Conservation (phyloP, 1,140 invertebrate species). For the Adelges cooleyi region DNA sequence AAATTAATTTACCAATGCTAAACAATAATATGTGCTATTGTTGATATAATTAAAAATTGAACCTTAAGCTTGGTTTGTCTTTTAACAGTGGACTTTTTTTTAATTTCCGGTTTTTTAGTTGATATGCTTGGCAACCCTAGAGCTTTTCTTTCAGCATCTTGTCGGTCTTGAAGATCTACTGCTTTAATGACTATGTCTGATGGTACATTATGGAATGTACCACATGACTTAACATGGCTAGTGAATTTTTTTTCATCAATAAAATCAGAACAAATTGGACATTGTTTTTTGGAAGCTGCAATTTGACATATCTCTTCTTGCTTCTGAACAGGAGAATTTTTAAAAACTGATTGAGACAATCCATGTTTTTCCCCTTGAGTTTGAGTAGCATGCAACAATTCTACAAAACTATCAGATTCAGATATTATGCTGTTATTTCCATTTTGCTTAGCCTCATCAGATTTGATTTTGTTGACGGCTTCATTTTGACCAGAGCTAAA, state of each 20-base stretch:
- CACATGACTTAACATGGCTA: slow-evolving; percentile 43
- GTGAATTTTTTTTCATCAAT: slow-evolving; percentile 15
- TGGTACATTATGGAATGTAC: slow-evolving; percentile 40
- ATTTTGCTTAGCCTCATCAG: too few species aligned
- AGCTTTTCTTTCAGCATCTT: slow-evolving; percentile 40
- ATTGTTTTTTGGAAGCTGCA: slow-evolving; percentile 12
- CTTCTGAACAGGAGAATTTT: not conserved
- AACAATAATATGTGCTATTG: not conserved
- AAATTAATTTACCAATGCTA: not conserved
- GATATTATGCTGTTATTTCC: slow-evolving; percentile 1
- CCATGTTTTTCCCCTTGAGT: not conserved
- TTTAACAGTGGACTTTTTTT: slow-evolving; percentile 12
- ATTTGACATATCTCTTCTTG: not conserved
- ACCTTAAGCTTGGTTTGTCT: slow-evolving; percentile 11
- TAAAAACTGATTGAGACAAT: slow-evolving; percentile 8
- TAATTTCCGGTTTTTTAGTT: slow-evolving; percentile 16
- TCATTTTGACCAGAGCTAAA: too few species aligned
- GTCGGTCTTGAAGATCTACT: slow-evolving; percentile 40
- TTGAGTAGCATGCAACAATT: slow-evolving; percentile 8
- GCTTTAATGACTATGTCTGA: slow-evolving; percentile 40
- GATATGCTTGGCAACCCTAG: slow-evolving; percentile 36
- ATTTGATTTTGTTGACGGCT: too few species aligned
- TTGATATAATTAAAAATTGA: not conserved
- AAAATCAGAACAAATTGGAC: slow-evolving; percentile 30
- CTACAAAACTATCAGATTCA: slow-evolving; percentile 22